Conservation (phyloP, 1,140 invertebrate genomes). For the Apocrypta bakeri region DNA sequence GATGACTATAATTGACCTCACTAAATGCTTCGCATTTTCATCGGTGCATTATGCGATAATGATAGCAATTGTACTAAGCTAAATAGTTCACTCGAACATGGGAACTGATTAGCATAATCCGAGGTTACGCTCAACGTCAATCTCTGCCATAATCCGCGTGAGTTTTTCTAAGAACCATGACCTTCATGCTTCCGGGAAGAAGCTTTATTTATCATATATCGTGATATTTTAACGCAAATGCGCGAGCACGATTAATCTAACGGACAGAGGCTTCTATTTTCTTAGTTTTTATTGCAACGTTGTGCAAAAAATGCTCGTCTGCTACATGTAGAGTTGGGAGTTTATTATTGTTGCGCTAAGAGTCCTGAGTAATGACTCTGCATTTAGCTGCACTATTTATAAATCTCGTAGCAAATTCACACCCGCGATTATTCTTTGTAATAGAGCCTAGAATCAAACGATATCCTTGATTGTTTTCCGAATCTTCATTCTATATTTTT, state of each 20-base stretch:
- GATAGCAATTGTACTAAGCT: not conserved
- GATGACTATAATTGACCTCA: no score
- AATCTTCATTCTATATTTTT: conserved; percentile 31
- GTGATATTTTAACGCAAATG: conserved; percentile 4
- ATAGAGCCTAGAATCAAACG: no score
- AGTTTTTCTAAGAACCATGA: not conserved
- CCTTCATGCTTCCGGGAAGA: conserved; percentile 14
- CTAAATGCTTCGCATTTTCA: not conserved
- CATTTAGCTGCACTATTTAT: no score
- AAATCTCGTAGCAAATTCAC: no score
- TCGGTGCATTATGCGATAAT: not conserved
- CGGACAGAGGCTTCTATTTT: not conserved
- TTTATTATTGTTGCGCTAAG: not conserved
- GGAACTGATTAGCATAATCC: conserved; percentile 18
- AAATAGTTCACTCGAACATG: conserved; percentile 22
- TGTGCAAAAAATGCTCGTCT: not conserved
- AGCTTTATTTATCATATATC: conserved; percentile 29
- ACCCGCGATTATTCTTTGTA: no score
- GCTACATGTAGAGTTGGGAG: not conserved
- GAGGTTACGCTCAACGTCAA: conserved; percentile 15
- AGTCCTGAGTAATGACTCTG: no score
- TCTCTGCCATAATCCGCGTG: not conserved
- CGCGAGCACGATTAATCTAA: conserved; percentile 5
- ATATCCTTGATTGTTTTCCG: no score
- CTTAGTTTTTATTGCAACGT: not conserved